Evolutionary conservation across 2,113 vertebrate species (phyloP), one percentile per base, ranked within the genome.

Genomic region (Rhodinocichla rosea): DNA sequence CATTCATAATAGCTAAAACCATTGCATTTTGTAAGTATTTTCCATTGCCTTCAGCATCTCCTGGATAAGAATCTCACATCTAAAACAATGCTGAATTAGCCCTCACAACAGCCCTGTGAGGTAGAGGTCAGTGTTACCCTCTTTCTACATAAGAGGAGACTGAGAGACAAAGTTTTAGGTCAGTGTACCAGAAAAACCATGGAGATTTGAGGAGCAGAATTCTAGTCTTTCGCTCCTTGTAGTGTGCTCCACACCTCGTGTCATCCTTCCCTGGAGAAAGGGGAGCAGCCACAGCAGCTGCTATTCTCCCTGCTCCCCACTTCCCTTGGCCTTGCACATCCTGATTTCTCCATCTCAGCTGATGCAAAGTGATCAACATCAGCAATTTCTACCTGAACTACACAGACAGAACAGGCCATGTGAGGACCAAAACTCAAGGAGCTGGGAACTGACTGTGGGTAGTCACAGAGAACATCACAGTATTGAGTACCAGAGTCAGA

Each of bases 51-150:
- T 63, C 83, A 90, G 53, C 40, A 80, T 75, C 24, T 63, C 45
- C 63, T 69, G 15, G 32, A 5, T 42, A 68, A 75, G 63, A 77
- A 50, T 86, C 20, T 95, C 74, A 55, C 32, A 44, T 60, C 20
- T 83, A 88, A 95, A 77, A 6, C 82, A 83, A 28, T 22, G 70
- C 59, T 87, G 37, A 68, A 57, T 91, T 65, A 91, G 68, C 78
- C 85, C 90, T 94, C 90, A 90, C 78, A 86, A 90, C 45, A 82
- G 22, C 56, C 71, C 73, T 83, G 84, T 74, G 92, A 96, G 94
- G 93, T 96, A 97, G 94, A 97, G 91, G 57, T 95, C 79, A 62
- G 77, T 21, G 15, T 67, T 64, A 67, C 39, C 33, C 64, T 81
- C 69, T 47, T 83, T 92, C 86, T 62, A 40, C 23, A 7, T 8